Evolutionary conservation across 1,140 invertebrate species (phyloP).

Genomic region (Camponotus floridanus): DNA sequence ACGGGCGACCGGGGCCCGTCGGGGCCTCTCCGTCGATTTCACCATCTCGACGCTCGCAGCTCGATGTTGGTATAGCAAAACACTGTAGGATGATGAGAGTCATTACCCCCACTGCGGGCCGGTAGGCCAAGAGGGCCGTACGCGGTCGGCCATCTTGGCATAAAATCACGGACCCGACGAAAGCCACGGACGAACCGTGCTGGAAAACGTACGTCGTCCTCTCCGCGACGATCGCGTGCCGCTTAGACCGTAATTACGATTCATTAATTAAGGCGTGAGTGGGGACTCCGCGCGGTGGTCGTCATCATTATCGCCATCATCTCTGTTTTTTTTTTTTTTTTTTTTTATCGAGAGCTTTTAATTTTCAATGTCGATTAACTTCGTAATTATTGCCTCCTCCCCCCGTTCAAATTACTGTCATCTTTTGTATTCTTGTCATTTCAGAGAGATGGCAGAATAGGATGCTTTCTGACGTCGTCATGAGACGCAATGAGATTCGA

Average conservation of each 20-base stretch:
- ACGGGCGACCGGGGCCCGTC: conserved; percentile 39
- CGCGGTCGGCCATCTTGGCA: conserved; percentile 84
- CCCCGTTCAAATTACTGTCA: background rate
- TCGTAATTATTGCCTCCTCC: too few species aligned
- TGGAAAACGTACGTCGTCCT: conserved; percentile 75
- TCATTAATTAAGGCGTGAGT: conserved; percentile 83
- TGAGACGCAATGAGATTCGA: background rate
- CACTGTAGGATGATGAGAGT: conserved; percentile 85
- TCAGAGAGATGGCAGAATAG: background rate
- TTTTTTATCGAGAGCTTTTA: background rate
- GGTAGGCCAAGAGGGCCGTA: conserved; percentile 78
- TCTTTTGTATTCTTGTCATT: conserved; percentile 7
- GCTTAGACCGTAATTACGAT: conserved; percentile 80
- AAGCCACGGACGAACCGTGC: conserved; percentile 60
- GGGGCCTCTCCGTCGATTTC: conserved; percentile 47
- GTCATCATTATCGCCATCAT: background rate
- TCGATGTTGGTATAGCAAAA: conserved; percentile 85
- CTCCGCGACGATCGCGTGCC: conserved; percentile 80
- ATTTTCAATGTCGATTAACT: background rate
- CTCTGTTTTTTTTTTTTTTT: background rate
- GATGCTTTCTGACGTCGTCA: background rate
- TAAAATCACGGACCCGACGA: conserved; percentile 69
- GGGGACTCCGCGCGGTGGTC: background rate
- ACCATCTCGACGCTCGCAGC: conserved; percentile 60
- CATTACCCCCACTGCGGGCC: conserved; percentile 83